Conservation (phyloP, 2,888 invertebrate species). For the Diaperis boleti region DNA sequence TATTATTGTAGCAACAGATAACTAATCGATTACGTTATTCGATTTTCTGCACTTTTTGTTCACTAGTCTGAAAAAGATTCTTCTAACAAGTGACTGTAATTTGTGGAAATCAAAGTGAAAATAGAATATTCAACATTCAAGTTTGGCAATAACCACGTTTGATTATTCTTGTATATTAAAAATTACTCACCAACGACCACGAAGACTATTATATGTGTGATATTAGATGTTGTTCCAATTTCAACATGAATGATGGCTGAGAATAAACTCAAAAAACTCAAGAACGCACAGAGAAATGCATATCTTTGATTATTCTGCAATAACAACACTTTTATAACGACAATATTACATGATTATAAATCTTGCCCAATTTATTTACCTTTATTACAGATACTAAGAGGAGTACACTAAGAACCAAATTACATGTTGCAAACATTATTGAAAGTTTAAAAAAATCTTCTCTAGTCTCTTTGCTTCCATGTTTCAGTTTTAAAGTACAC, state of each 20-base stretch:
- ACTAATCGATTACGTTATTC: too few species aligned
- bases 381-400: constrained; percentile 56
- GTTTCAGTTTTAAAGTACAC: constrained; percentile 54
- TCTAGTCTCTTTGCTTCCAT: constrained; percentile 52
- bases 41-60: too few species aligned
- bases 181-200: constrained; percentile 57
- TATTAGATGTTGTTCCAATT: constrained; percentile 54
- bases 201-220: constrained; percentile 56
- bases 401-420: constrained; percentile 55
- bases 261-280: constrained; percentile 57
- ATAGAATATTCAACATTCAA: too few species aligned
- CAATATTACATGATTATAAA: background rate
- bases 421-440: constrained; percentile 56
- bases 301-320: constrained; percentile 57
- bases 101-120: too few species aligned
- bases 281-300: constrained; percentile 56
- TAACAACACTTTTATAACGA: too few species aligned
- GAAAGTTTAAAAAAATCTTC: constrained; percentile 57
- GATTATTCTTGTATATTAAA: too few species aligned
- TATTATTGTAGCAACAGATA: too few species aligned
- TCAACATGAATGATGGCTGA: constrained; percentile 58
- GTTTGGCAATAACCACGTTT: too few species aligned
- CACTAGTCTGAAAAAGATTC: too few species aligned
- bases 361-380: constrained; percentile 42
- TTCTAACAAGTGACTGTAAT: too few species aligned